A percentile compares a stretch with the other conserved stretches of the same genome.
These are phyloP conservation scores for Herpailurus yagouaroundi DNA, from an alignment of 2,113 vertebrate species.

Conservation along the genomic window DNA sequence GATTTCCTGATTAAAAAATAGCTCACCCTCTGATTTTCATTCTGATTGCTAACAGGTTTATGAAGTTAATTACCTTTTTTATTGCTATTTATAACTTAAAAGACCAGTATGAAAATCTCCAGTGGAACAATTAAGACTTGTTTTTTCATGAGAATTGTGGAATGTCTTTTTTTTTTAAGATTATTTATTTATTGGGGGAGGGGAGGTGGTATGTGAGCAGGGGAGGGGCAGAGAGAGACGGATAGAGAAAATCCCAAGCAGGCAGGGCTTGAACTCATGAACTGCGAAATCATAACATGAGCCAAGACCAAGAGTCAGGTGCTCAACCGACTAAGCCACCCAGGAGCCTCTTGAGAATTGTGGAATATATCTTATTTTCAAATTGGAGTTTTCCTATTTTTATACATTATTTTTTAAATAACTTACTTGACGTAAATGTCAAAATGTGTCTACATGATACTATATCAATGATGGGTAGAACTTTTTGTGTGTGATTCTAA, in stretches of 20 bases:
- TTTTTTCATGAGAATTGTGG: background rate
- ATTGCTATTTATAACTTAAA: slow-evolving; percentile 40
- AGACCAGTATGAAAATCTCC: background rate
- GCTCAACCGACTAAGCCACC: too few relatives aligned
- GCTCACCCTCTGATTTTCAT: background rate
- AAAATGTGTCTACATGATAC: background rate
- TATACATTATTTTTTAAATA: slow-evolving; percentile 9
- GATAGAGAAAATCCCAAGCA: too few relatives aligned
- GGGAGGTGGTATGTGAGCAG: too few relatives aligned
- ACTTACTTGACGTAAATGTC: background rate
- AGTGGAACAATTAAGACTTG: background rate
- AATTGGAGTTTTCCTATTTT: background rate
- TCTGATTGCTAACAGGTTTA: background rate
- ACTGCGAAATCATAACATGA: background rate
- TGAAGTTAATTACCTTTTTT: background rate
- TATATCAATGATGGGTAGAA: background rate
- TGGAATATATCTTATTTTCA: background rate
- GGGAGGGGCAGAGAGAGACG: too few relatives aligned
- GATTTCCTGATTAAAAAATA: background rate
- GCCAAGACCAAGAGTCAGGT: too few relatives aligned
- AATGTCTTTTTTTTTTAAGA: background rate
- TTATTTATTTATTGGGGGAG: background rate
- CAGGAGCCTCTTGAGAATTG: background rate
- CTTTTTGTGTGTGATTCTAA: background rate
- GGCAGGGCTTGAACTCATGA: too few relatives aligned